These are phyloP conservation scores for Drosophila bifasciata DNA, from an alignment of 1,140 invertebrate genomes.

Conservation along the genomic window DNA sequence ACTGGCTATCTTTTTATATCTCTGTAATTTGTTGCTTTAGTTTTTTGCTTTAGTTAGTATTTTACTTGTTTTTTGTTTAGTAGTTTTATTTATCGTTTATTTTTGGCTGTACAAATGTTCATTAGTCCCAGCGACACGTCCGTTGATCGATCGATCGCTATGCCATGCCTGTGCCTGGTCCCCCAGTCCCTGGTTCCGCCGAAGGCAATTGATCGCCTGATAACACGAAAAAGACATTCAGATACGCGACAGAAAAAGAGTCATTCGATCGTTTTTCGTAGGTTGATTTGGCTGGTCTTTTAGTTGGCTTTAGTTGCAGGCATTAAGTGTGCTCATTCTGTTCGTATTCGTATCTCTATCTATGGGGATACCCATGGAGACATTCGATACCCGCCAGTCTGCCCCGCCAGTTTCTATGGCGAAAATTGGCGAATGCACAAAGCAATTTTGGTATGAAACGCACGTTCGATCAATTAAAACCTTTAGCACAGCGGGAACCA, in stretches of 20 bases:
- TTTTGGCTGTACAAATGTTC: slow-evolving; percentile 60
- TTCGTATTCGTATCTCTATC: slow-evolving; percentile 27
- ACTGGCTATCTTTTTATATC: not conserved
- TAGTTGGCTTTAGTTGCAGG: slow-evolving; percentile 27
- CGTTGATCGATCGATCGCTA: slow-evolving; percentile 65
- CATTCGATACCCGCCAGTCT: slow-evolving; percentile 5
- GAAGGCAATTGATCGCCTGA: slow-evolving; percentile 76
- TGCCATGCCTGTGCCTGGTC: slow-evolving; percentile 6
- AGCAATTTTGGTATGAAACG: slow-evolving; percentile 63
- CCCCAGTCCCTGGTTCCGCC: not conserved
- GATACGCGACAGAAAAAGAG: slow-evolving; percentile 38
- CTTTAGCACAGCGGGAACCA: slow-evolving; percentile 56
- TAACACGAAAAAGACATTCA: slow-evolving; percentile 65
- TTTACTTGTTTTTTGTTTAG: slow-evolving; percentile 20
- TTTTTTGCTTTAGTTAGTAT: slow-evolving; percentile 25
- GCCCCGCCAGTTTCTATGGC: slow-evolving; percentile 32
- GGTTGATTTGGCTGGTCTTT: slow-evolving; percentile 20
- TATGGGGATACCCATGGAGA: slow-evolving; percentile 46
- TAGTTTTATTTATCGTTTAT: slow-evolving; percentile 41
- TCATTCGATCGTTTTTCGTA: slow-evolving; percentile 12
- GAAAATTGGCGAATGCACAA: slow-evolving; percentile 44
- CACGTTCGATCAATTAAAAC: slow-evolving; percentile 79
- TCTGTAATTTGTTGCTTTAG: slow-evolving; percentile 15
- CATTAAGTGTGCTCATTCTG: slow-evolving; percentile 37
- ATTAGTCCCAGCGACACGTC: slow-evolving; percentile 75